Conservation (phyloP, 2,797 vertebrate genomes). For the Pristis pectinata region DNA sequence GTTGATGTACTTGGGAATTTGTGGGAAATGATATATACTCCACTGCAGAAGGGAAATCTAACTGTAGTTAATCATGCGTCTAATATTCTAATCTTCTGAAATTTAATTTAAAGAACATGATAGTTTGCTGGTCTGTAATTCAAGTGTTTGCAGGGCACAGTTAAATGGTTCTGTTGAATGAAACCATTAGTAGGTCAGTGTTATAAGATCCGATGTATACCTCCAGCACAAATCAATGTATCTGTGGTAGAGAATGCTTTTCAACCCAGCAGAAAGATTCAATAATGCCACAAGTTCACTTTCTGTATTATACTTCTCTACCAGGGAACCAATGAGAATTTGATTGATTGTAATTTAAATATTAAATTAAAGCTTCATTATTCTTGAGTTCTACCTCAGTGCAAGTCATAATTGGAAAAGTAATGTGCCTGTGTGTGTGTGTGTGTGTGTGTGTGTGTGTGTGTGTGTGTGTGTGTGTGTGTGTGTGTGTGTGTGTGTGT, state of each 20-base stretch:
- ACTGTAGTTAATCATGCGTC: neutral
- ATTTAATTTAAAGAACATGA: neutral
- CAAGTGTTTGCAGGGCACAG: neutral
- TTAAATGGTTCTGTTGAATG: conserved; percentile 14
- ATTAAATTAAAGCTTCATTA: neutral
- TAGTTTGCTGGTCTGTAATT: neutral
- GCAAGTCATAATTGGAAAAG: neutral
- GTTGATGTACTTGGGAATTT: neutral
- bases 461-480: too few relatives aligned
- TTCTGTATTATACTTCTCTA: neutral
- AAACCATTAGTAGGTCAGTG: neutral
- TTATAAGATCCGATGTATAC: neutral
- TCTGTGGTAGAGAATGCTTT: neutral
- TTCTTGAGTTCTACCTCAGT: neutral
- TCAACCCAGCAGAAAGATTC: neutral
- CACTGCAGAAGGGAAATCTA: too few relatives aligned
- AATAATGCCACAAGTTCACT: neutral
- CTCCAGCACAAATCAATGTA: neutral
- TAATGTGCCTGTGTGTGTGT: neutral
- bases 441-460: neutral
- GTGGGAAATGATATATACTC: neutral
- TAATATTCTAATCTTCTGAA: neutral
- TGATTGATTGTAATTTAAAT: conserved; percentile 9
- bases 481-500: too few relatives aligned
- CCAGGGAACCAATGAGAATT: neutral